A percentile compares a stretch with the other conserved stretches of the same genome.
Evolutionary conservation across 37 sponge, comb jelly and placozoan species (phyloP).

Genomic region (Cladorhizidae sp.): DNA sequence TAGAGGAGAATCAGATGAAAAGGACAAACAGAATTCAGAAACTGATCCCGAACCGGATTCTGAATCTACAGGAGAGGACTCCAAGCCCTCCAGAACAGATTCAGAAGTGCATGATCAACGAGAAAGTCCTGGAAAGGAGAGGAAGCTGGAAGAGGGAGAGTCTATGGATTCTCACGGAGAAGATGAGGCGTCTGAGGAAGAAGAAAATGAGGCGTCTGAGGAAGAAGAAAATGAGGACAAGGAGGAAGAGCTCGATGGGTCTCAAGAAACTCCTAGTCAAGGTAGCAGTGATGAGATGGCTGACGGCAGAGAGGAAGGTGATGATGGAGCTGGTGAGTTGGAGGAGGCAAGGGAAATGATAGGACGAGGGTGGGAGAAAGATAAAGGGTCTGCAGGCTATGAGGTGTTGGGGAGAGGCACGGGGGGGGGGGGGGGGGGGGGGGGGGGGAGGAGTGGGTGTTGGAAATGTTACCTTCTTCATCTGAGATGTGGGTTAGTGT

Average conservation of each 20-base stretch:
- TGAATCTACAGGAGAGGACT: neutral
- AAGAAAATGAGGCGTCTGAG: neutral
- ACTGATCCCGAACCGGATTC: neutral
- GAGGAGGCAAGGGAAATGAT: no score
- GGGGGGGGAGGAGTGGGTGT: no score
- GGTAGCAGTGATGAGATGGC: neutral
- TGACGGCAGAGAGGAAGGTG: neutral
- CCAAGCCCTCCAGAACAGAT: neutral
- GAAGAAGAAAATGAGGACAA: neutral
- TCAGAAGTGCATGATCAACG: neutral
- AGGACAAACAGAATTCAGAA: neutral
- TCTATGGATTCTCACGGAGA: neutral
- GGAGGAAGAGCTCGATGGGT: neutral
- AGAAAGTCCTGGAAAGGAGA: neutral
- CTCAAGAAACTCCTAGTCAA: neutral
- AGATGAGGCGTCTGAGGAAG: neutral
- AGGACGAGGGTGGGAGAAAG: neutral
- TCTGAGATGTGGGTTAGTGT: no score
- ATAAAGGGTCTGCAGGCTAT: neutral
- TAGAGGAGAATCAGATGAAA: neutral
- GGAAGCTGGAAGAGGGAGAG: neutral
- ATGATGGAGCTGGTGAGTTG: neutral
- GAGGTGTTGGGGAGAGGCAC: neutral
- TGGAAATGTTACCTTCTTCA: no score
- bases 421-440: neutral